Evolutionary conservation across 2,113 vertebrate species (phyloP).

Genomic region (Cephalopterus ornatus): DNA sequence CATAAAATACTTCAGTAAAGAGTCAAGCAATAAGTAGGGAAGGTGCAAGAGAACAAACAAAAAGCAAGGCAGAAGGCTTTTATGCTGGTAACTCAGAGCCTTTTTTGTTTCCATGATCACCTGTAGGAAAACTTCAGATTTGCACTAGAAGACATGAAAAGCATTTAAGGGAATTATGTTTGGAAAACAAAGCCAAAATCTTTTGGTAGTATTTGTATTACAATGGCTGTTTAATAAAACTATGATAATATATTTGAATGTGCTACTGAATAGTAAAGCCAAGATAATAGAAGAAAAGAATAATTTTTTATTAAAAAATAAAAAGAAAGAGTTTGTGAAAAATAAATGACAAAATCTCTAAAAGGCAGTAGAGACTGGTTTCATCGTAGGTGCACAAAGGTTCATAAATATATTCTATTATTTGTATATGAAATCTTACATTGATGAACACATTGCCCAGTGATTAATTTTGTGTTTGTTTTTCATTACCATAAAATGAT

Average conservation of each 20-base stretch:
- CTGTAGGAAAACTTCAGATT: neutral
- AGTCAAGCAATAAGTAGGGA: neutral
- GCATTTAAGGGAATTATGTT: neutral
- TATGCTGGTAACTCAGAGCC: neutral
- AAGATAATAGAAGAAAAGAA: neutral
- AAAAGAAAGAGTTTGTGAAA: neutral
- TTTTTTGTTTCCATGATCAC: neutral
- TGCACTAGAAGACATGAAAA: neutral
- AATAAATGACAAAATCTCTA: neutral
- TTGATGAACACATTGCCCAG: neutral
- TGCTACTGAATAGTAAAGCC: neutral
- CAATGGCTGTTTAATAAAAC: neutral
- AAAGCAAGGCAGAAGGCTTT: neutral
- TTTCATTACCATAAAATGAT: neutral
- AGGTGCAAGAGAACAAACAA: neutral
- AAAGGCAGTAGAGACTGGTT: neutral
- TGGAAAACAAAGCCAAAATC: neutral
- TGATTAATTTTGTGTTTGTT: neutral
- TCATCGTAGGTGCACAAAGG: neutral
- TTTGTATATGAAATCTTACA: neutral
- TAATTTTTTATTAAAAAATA: neutral
- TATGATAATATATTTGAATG: neutral
- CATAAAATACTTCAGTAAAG: neutral
- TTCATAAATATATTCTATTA: neutral
- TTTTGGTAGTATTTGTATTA: neutral